phyloP scores from a whole-genome alignment of 2,888 invertebrate species.

The Drosophila anomelani region DNA sequence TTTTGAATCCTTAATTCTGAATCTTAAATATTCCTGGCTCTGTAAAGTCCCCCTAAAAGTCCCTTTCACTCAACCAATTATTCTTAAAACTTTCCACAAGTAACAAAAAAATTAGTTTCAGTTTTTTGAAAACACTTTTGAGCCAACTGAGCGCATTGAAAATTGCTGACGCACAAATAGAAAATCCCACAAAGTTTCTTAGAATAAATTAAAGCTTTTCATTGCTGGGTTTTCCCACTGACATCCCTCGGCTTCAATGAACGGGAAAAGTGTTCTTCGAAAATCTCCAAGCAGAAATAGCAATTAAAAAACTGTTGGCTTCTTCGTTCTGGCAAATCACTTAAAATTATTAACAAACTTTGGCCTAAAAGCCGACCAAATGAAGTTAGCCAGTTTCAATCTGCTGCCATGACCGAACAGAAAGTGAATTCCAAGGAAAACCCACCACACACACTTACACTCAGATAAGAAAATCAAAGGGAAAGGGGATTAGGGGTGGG shows the following conservation, averaged over 20 bases:
- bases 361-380: conserved; percentile 34
- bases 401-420: conserved; percentile 39
- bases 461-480: conserved; percentile 44
- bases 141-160: conserved; percentile 4
- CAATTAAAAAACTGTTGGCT: conserved; percentile 53
- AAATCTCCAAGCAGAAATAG: conserved; percentile 22
- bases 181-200: conserved; percentile 1
- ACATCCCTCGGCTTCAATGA: conserved; percentile 10
- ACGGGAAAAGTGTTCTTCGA: conserved; percentile 17
- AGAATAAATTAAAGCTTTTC: conserved; percentile 3
- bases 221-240: not conserved
- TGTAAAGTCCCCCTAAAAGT: too few relatives aligned
- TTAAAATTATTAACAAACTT: conserved; percentile 70
- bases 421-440: conserved; percentile 37
- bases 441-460: conserved; percentile 44
- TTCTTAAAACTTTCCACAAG: not conserved
- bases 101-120: not conserved
- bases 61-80: not conserved
- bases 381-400: conserved; percentile 38
- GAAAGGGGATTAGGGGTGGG: conserved; percentile 8
- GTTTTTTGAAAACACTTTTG: conserved; percentile 13
- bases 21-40: too few relatives aligned
- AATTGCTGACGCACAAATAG: conserved; percentile 23
- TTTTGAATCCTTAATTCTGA: too few relatives aligned
- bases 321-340: conserved; percentile 62